Base-by-base conservation (phyloP, 2,797 vertebrate genomes). In the Botia kubotai region DNA sequence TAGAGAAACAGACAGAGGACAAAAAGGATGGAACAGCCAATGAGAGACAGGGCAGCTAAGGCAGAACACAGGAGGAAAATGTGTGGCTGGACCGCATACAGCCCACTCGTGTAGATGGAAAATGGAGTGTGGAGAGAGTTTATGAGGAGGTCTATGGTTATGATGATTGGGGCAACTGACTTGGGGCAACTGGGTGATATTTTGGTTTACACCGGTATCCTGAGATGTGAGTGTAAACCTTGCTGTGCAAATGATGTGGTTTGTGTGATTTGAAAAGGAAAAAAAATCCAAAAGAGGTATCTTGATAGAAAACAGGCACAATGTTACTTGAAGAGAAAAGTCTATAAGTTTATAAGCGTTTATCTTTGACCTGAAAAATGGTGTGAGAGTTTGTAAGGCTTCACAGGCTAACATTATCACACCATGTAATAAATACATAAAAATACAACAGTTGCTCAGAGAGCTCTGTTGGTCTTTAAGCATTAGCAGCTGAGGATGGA, bases 101-200 rank as follows among this genome's bases (percentile, higher is more conserved):
- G 63, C 26, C 26, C 36, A 63, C 33, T 53, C 21, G 11, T 62
- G 46, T 50, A 65, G 80, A 74, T 70, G 58, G 10, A 79, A 46
- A 89, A 81, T 26, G 78, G 88, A 85, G 43, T 23, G 87, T 33
- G 21, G 53, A 88, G 77, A 88, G 86, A 91, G 62, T 79, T 85
- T 62, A 72, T 66, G 48, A 76, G 48, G 88, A 82, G 91, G 85
- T 90, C 21, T 78, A 91, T 91, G 91, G 90, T 88, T 72, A 79
- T 43, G 60, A 33, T 48, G 68, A 75, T 16, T n/a, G 33, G 69
- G 68, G 46, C 12, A 50, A 71, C 55, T 5, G 39, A 21, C 26
- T 80, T 33, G n/a, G n/a, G n/a, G n/a, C n/a, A n/a, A n/a, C n/a
- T 26, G 63, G 70, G 52, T 21, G 21, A 72, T 72, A 53, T 43